Evolutionary conservation across 2,888 invertebrate species (phyloP), one percentile per base, ranked within the genome.

Genomic region (Epsilonema sp.): DNA sequence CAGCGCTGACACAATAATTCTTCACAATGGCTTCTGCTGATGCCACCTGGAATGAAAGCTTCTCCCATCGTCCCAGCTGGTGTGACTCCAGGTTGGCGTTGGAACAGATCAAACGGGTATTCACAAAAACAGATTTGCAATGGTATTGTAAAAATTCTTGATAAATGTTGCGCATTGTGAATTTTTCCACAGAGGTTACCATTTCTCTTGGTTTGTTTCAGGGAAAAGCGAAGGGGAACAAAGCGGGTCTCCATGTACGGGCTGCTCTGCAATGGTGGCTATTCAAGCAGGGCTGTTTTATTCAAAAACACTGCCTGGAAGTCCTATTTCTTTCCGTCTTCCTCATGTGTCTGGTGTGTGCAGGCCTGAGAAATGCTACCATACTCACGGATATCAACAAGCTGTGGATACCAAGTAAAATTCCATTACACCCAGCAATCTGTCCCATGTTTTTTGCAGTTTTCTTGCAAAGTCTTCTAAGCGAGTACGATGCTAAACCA

Each of bases 21-120:
- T n/a, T n/a, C n/a, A n/a, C n/a, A n/a, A n/a, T n/a, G n/a, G n/a
- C n/a, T n/a, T n/a, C n/a, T n/a, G n/a, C n/a, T n/a, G n/a, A n/a
- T n/a, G n/a, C n/a, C n/a, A n/a, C n/a, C n/a, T 62, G 61, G 61
- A 65, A 66, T 55, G 55, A 57, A 44, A 69, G 70, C 49, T 61
- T 69, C 48, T 55, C 63, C 37, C 64, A 63, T 44, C 61, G 70
- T 52, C 69, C 92, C 62, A 87, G 87, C 72, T 92, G 89, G 89
- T 82, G 84, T 62, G 87, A 92, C 72, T 90, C 92, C 56, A 79
- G 80, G 64, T 73, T 85, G 68, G 89, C 89, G 59, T 79, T 89
- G 70, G 79, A 80, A 69, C 87, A 90, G 75, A 80, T 92, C 68
- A 83, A 85, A 73, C 86, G 89, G 85, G 92, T 92, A n/a, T n/a